Conservation (phyloP, 2,888 invertebrate species). For the Candidula unifasciata region DNA sequence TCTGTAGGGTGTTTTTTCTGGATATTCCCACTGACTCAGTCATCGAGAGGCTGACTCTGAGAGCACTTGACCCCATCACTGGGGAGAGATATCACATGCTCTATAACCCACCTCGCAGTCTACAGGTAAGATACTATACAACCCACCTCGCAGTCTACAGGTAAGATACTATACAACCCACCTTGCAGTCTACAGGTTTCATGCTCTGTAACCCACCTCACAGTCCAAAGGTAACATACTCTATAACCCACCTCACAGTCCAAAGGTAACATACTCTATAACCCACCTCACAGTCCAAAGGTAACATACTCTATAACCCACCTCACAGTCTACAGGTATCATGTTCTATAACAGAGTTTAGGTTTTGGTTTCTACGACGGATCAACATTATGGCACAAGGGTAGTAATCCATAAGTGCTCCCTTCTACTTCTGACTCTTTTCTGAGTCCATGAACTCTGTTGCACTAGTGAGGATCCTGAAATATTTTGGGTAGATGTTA, state of each 20-base stretch:
- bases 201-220: conserved; percentile 76
- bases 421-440: too few relatives aligned
- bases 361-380: too few relatives aligned
- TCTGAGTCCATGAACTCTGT: too few relatives aligned
- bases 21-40: conserved; percentile 78
- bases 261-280: background rate
- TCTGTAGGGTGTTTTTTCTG: conserved; percentile 76
- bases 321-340: background rate
- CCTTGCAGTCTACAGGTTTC: conserved; percentile 74
- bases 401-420: too few relatives aligned
- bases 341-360: background rate
- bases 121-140: conserved; percentile 73
- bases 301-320: background rate
- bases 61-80: conserved; percentile 76
- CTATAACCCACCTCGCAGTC: conserved; percentile 77
- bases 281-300: background rate
- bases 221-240: conserved; percentile 69
- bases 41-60: conserved; percentile 75
- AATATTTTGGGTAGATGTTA: too few relatives aligned
- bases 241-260: background rate
- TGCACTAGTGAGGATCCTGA: too few relatives aligned
- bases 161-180: conserved; percentile 75
- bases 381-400: too few relatives aligned
- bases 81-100: conserved; percentile 77
- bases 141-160: conserved; percentile 76